These are phyloP conservation scores for Himalopsyche kuldschensis DNA, from an alignment of 2,888 invertebrate genomes.

Conservation along the genomic window DNA sequence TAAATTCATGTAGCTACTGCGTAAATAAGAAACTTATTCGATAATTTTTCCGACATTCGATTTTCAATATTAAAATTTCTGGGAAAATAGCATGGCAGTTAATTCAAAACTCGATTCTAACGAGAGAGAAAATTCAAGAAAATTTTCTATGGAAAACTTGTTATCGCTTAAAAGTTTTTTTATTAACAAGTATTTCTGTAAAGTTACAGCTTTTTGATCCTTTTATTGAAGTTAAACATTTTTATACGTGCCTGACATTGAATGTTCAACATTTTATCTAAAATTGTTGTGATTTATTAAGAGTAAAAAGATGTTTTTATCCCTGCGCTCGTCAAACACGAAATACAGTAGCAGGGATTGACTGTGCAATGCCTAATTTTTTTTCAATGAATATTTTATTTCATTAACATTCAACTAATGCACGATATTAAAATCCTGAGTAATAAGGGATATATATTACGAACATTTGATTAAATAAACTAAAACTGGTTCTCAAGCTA, in stretches of 20 bases:
- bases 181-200: neutral
- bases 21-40: neutral
- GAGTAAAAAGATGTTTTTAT: neutral
- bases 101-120: neutral
- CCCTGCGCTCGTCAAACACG: neutral
- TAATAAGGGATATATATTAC: too few species aligned
- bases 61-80: neutral
- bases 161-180: neutral
- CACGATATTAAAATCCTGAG: too few species aligned
- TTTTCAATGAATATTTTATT: too few species aligned
- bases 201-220: neutral
- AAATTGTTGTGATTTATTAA: neutral
- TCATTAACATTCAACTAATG: too few species aligned
- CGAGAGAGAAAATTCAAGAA: neutral
- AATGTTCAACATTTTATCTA: neutral
- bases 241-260: neutral
- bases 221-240: neutral
- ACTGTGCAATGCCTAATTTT: too few species aligned
- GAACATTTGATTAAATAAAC: too few species aligned
- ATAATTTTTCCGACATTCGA: neutral
- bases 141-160: neutral
- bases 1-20: neutral
- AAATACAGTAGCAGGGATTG: too few species aligned
- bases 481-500: too few species aligned
- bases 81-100: neutral